Evolutionary conservation across 2,797 vertebrate species (phyloP), one percentile per base, ranked within the genome.

Genomic region (Sparus aurata): DNA sequence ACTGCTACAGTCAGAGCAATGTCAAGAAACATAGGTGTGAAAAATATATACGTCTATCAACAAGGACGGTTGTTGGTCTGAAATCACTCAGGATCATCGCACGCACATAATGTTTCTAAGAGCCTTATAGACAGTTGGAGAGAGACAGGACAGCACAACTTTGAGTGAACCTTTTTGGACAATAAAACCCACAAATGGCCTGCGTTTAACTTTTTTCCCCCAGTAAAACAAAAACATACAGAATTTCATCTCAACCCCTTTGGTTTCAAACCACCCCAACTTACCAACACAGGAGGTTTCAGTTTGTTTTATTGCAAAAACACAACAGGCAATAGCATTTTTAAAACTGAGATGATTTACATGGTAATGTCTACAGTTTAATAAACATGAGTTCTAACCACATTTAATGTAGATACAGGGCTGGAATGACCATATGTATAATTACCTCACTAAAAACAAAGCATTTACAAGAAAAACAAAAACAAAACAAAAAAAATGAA

Each of bases 261-360:
- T 94, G 23, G 18, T 95, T 85, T 84, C 12, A 38, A 70, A 83
- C 90, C 87, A 92, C 89, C 97, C 96, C 97, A 97, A 99, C 98
- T 99, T 99, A 99, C 98, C 98, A 97, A 99, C 97, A 99, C 97
- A 99, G 97, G 96, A 98, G 97, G 97, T 99, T 99, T 99, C 97
- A 99, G 97, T 98, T 98, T 96, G 97, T 99, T 96, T 99, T 99
- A 99, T 99, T 99, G 98, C 97, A 99, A 99, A 99, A 99, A 99
- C 97, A 99, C 97, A 98, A 99, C 95, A 96, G 92, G 94, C 90
- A 96, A 93, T 93, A 94, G 93, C 96, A 98, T 97, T 93, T 93
- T 95, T 97, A 98, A 99, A 99, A 98, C 97, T 97, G 97, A 98
- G 97, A 97, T 98, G 97, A 98, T 98, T 98, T 99, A 99, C 98